A percentile compares a stretch with the other conserved stretches of the same genome.
phyloP scores from a whole-genome alignment of 2,888 invertebrate species.

The Osmoderma eremita region DNA sequence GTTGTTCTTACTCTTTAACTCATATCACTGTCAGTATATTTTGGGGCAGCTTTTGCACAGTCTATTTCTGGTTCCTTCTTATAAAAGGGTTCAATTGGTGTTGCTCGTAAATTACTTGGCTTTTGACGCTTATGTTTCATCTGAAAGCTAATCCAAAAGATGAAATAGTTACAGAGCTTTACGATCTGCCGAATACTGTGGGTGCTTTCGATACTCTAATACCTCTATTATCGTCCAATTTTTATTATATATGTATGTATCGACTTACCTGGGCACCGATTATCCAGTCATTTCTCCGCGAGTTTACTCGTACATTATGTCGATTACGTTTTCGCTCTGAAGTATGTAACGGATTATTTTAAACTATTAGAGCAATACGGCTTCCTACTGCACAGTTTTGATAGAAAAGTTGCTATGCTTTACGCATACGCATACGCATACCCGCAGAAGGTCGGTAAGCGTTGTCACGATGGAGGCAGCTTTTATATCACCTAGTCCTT shows the following conservation, averaged over 20 bases:
- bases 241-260: conserved; percentile 64
- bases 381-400: conserved; percentile 59
- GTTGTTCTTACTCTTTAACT: no score
- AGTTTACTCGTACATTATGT: conserved; percentile 47
- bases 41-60: no score
- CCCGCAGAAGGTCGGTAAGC: conserved; percentile 20
- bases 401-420: conserved; percentile 21
- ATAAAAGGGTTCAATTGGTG: no score
- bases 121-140: background rate
- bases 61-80: no score
- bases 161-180: conserved; percentile 68
- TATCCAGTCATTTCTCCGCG: conserved; percentile 67
- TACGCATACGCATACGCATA: conserved; percentile 36
- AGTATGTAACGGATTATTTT: conserved; percentile 55
- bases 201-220: conserved; percentile 70
- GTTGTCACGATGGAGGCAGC: conserved; percentile 27
- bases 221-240: conserved; percentile 64
- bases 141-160: conserved; percentile 65
- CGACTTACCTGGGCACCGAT: conserved; percentile 72
- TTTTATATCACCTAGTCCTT: background rate
- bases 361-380: conserved; percentile 56
- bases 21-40: no score
- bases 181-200: conserved; percentile 71
- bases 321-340: conserved; percentile 62
- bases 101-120: background rate